Evolutionary conservation across 2,113 vertebrate species (phyloP), one percentile per base, ranked within the genome.

Genomic region (Ammodytes marinus): DNA sequence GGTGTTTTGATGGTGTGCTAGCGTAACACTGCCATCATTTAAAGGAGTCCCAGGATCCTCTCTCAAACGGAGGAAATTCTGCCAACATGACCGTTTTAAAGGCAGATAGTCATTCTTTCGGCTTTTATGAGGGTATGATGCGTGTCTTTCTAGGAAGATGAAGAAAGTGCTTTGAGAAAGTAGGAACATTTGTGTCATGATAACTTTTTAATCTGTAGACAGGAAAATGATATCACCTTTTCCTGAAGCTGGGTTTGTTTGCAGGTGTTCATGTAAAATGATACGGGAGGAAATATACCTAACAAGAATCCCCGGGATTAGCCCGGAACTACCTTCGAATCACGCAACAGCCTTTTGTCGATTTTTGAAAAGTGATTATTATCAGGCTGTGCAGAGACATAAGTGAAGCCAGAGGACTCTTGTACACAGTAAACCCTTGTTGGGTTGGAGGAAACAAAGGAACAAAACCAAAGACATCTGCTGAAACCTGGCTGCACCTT

Each of bases 391-490:
- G 15, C 39, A 52, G 73, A 76, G 45, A 37, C 63, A 6, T 80
- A 92, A 90, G 39, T 75, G 42, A 91, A 91, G 89, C 78, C 68
- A 89, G 83, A 80, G 80, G 37, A 54, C 27, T 37, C 80, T 27
- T 81, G 65, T 79, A 57, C 57, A 74, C 6, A 55, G 73, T 90
- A 92, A 94, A 76, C 40, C 52, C 65, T 43, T 2, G 14, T 42
- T 42, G 45, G 53, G 46, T 52, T 69, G 87, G 73, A 69, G 74
- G 74, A 10, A 46, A 46, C 55, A 13, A 77, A 59, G 69, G 77
- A 80, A 82, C 13, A 69, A 84, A 92, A 90, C 70, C 55, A 85
- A 92, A 94, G 70, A 81, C 71, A 92, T 90, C 74, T 92, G 86
- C 45, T 82, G 57, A 90, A 90, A 79, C n/a, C 80, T 81, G 50